Evolutionary conservation across 2,113 vertebrate genomes (phyloP), one percentile per base, ranked within the genome.

Genomic region (Helogale parvula): DNA sequence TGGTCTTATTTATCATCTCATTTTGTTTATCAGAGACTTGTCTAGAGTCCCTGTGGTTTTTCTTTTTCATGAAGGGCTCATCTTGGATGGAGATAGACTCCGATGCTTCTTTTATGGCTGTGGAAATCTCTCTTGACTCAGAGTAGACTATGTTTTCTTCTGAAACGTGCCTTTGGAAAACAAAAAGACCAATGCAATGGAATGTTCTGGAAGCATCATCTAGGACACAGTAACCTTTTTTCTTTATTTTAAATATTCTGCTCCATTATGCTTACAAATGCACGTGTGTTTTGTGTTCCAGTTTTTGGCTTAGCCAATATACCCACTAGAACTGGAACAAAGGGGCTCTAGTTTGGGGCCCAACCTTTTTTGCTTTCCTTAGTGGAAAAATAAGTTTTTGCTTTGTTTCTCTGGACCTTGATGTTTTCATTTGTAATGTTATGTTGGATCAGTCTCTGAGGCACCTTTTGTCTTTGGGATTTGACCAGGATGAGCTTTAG

Each of bases 191-290:
- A 68, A 71, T 10, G 71, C 0, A 3, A 9, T 41, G 35, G 31
- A 94, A 94, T 54, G 60, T 82, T 85, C 81, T 91, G 41, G 79
- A 96, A 93, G 71, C 6, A 45, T 90, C 68, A 71, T 68, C 63
- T 52, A 81, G 54, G 7, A 82, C 47, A 77, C 38, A 76, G 57
- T 50, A 60, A 90, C 15, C 74, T 86, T 95, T 83, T 27, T 31
- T 87, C 17, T 93, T 93, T 50, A 68, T 96, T 83, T 96, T 90
- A 81, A 95, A 80, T 90, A 52, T 45, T 77, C 81, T 87, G 31
- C 76, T 76, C 63, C 74, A 54, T 72, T 88, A 69, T 25, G 82
- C 50, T 50, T 77, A 17, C 41, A 57, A 47, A 29, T 19, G 19
- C 31, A 31, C 60, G 63, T 71, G 4, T 83, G 66, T 60, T 96